These are phyloP conservation scores for Monopterus albus DNA, from an alignment of 2,113 vertebrate species.

Conservation along the genomic window DNA sequence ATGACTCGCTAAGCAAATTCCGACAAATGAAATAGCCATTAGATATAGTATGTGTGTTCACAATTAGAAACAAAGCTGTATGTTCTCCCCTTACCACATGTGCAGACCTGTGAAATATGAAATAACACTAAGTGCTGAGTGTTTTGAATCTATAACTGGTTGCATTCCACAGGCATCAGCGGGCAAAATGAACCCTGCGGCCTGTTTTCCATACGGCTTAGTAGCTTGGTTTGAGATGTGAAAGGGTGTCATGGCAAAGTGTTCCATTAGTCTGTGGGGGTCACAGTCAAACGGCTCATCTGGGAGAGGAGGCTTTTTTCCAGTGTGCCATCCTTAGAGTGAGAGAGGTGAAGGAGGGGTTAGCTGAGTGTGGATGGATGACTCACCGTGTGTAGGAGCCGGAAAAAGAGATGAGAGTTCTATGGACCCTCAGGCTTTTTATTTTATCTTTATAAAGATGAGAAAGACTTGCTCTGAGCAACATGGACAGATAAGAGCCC, in stretches of 20 bases:
- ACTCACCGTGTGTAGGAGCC: slow-evolving; percentile 73
- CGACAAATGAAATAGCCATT: neutral
- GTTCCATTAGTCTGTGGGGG: slow-evolving; percentile 50
- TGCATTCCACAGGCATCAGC: slow-evolving; percentile 20
- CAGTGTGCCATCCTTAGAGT: slow-evolving; percentile 34
- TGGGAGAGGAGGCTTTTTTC: slow-evolving; percentile 44
- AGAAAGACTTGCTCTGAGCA: slow-evolving; percentile 18
- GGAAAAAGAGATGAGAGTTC: slow-evolving; percentile 62
- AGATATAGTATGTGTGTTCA: neutral
- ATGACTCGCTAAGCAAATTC: neutral
- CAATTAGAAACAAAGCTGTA: neutral
- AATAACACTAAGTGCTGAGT: neutral
- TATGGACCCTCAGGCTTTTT: slow-evolving; percentile 60
- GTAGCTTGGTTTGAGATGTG: slow-evolving; percentile 43
- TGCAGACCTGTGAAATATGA: neutral
- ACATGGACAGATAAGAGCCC: neutral
- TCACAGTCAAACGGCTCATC: slow-evolving; percentile 55
- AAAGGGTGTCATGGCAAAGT: slow-evolving; percentile 43
- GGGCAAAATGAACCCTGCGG: slow-evolving; percentile 4
- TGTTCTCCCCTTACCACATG: neutral
- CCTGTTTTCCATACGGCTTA: slow-evolving; percentile 39
- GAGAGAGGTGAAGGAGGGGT: slow-evolving; percentile 52
- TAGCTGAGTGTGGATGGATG: slow-evolving; percentile 61
- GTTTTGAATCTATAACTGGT: slow-evolving; percentile 12
- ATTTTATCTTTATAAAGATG: slow-evolving; percentile 44